phyloP scores from a whole-genome alignment of 2,113 vertebrate species.

The Pelusios castaneus region DNA sequence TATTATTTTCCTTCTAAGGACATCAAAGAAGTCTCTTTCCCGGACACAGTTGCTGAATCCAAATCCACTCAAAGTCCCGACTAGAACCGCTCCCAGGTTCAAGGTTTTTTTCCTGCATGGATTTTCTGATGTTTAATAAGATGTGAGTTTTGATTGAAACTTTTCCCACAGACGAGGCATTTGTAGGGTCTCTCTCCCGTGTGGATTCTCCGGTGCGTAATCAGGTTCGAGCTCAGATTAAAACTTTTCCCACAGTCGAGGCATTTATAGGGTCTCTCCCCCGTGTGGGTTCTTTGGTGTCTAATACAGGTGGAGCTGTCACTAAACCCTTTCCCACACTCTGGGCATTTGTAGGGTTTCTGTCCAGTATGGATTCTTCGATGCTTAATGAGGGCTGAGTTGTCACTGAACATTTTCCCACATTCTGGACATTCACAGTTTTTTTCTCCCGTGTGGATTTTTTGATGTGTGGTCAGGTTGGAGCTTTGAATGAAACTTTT shows the following conservation, averaged over 20 bases:
- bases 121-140: background rate
- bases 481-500: background rate
- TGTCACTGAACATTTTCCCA: constrained; percentile 31
- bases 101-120: background rate
- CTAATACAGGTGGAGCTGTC: background rate
- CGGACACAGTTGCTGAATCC: background rate
- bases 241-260: background rate
- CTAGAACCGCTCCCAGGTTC: background rate
- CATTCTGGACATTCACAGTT: constrained; percentile 16
- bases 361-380: constrained; percentile 48
- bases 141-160: background rate
- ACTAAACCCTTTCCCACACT: constrained; percentile 55
- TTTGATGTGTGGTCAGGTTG: constrained; percentile 42
- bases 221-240: background rate
- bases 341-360: constrained; percentile 27
- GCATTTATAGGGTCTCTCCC: background rate
- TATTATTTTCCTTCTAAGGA: background rate
- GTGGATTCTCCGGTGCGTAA: background rate
- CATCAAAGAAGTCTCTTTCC: background rate
- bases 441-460: constrained; percentile 27
- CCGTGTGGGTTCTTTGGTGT: background rate
- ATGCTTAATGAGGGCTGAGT: constrained; percentile 31
- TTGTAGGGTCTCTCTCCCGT: background rate
- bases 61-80: background rate
- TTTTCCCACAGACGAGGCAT: background rate